A percentile compares a stretch with the other conserved stretches of the same genome.
Evolutionary conservation across 2,113 vertebrate species (phyloP).

Genomic region (Microcebus murinus): DNA sequence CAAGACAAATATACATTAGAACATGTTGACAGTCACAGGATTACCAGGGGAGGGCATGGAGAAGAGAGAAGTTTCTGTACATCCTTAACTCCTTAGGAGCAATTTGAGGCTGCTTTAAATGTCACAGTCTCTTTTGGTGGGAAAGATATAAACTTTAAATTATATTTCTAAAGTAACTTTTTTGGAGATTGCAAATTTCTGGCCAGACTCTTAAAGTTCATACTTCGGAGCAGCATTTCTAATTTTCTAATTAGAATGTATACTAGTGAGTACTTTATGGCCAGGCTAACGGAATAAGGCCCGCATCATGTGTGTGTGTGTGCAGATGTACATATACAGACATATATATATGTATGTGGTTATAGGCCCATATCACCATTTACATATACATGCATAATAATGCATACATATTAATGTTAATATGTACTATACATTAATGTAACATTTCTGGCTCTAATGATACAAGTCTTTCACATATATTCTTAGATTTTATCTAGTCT

Average conservation of each 20-base stretch:
- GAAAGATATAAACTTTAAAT: background rate
- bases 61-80: background rate
- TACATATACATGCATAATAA: no score
- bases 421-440: background rate
- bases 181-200: background rate
- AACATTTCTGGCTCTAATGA: background rate
- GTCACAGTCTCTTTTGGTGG: background rate
- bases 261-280: background rate
- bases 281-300: background rate
- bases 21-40: rapidly evolving
- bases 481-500: no score
- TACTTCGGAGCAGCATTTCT: background rate
- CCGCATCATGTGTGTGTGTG: rapidly evolving
- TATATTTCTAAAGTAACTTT: background rate
- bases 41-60: no score
- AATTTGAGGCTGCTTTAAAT: background rate
- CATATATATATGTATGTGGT: no score
- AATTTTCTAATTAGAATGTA: background rate
- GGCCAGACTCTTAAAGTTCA: background rate
- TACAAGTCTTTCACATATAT: background rate
- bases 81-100: background rate
- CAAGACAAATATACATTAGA: rapidly evolving
- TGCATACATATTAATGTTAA: background rate
- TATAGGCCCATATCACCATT: background rate
- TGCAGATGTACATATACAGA: rapidly evolving